Conservation (phyloP, 2,888 invertebrate genomes). For the Epistrophe grossulariae region DNA sequence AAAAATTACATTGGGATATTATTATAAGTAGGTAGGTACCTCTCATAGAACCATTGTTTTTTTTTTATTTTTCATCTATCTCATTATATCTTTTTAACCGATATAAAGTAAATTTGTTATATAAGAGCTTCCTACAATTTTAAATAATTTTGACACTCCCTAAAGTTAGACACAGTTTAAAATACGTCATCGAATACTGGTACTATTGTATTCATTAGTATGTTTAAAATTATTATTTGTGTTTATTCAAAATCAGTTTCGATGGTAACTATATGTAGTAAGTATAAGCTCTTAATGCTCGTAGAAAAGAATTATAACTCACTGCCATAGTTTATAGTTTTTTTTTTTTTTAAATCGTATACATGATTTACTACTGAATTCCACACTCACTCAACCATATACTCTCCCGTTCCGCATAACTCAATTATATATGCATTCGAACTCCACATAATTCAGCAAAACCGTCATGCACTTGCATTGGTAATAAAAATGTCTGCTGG, state of each 20-base stretch:
- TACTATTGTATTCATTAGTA: too few relatives aligned
- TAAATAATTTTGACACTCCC: too few relatives aligned
- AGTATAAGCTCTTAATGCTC: neutral
- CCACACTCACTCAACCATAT: conserved; percentile 55
- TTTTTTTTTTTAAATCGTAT: conserved; percentile 55
- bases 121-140: too few relatives aligned
- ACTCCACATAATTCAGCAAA: conserved; percentile 47
- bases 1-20: too few relatives aligned
- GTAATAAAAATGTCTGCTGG: conserved; percentile 58
- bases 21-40: too few relatives aligned
- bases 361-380: conserved; percentile 74
- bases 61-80: too few relatives aligned
- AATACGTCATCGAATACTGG: too few relatives aligned
- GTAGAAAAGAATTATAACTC: conserved; percentile 49
- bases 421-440: conserved; percentile 56
- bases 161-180: too few relatives aligned
- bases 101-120: too few relatives aligned
- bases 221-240: too few relatives aligned
- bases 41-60: too few relatives aligned
- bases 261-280: conserved; percentile 27
- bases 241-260: conserved; percentile 24
- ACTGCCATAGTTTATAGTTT: conserved; percentile 55
- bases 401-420: conserved; percentile 46
- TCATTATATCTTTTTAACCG: too few relatives aligned
- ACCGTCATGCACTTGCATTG: conserved; percentile 70